These are phyloP conservation scores for Formica exsecta DNA, from an alignment of 1,140 invertebrate genomes.

Conservation along the genomic window DNA sequence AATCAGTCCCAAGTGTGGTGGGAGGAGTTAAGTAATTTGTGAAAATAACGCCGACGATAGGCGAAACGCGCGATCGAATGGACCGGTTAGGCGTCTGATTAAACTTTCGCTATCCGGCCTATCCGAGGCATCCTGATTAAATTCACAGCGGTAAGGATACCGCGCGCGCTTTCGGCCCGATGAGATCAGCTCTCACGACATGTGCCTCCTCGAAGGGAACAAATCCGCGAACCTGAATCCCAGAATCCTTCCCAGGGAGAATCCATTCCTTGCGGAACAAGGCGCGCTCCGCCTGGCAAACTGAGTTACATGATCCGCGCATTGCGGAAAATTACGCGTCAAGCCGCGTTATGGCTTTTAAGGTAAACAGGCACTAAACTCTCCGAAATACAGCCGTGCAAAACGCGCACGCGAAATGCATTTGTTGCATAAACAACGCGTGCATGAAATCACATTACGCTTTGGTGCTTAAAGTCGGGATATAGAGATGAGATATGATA, in stretches of 20 bases:
- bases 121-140: slow-evolving; percentile 27
- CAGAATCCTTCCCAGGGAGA: not conserved
- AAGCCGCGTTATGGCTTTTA: slow-evolving; percentile 58
- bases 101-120: slow-evolving; percentile 53
- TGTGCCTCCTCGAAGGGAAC: slow-evolving; percentile 13
- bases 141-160: slow-evolving; percentile 25
- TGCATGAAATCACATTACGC: slow-evolving; percentile 32
- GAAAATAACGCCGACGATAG: slow-evolving; percentile 44
- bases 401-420: slow-evolving; percentile 31
- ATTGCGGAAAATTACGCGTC: slow-evolving; percentile 62
- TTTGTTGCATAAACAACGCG: slow-evolving; percentile 50
- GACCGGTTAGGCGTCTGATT: slow-evolving; percentile 54
- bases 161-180: not conserved
- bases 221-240: slow-evolving; percentile 23
- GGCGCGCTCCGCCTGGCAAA: slow-evolving; percentile 30
- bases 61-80: slow-evolving; percentile 21
- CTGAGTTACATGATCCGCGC: slow-evolving; percentile 46
- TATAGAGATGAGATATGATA: slow-evolving; percentile 39
- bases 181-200: slow-evolving; percentile 16
- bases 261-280: not conserved
- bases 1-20: slow-evolving; percentile 49
- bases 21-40: slow-evolving; percentile 41
- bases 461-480: slow-evolving; percentile 39
- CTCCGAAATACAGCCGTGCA: slow-evolving; percentile 24
- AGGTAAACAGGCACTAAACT: slow-evolving; percentile 57